Conservation (phyloP, 2,113 vertebrate species). For the Sus scrofa region DNA sequence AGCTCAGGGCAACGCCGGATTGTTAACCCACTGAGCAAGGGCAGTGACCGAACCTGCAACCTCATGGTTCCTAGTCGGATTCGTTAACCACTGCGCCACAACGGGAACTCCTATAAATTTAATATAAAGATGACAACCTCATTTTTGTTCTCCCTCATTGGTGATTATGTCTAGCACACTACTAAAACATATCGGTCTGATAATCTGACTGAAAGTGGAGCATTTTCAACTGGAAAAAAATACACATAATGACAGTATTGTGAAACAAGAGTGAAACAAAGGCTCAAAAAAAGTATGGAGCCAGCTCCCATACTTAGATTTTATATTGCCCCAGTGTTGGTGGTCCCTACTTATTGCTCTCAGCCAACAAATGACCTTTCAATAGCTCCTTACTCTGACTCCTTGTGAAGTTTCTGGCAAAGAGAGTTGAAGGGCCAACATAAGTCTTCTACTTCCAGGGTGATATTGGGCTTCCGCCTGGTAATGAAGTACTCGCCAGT, state of each 20-base stretch:
- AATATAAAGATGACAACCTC: background rate
- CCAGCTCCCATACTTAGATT: background rate
- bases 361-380: background rate
- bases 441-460: background rate
- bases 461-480: background rate
- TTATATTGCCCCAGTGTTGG: background rate
- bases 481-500: background rate
- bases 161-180: background rate
- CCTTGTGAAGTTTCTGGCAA: background rate
- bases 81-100: too few species aligned
- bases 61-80: too few species aligned
- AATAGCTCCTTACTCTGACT: background rate
- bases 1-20: too few species aligned
- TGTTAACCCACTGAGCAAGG: too few species aligned
- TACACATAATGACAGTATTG: background rate
- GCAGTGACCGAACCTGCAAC: too few species aligned
- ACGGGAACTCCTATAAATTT: too few species aligned
- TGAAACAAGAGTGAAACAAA: background rate
- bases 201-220: background rate
- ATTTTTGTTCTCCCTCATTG: slow-evolving; percentile 2
- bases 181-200: slow-evolving; percentile 16
- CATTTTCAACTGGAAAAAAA: background rate
- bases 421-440: background rate
- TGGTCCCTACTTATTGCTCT: background rate
- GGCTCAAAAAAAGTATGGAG: background rate